phyloP scores from a whole-genome alignment of 1,140 invertebrate species.

The Leptinotarsa defecta region DNA sequence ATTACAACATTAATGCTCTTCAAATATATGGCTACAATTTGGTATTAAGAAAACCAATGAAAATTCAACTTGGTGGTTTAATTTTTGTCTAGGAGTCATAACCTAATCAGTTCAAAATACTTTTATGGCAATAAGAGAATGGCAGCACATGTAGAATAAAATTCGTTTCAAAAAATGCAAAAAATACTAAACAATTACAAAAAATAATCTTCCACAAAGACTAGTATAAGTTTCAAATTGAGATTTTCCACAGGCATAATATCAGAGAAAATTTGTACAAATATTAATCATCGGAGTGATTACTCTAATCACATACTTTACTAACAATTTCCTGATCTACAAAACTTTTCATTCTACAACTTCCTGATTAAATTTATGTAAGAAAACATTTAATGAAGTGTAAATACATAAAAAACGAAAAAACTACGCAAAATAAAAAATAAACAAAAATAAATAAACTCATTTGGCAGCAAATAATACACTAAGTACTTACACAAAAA shows the following conservation, averaged over 20 bases:
- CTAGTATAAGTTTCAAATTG: conserved; percentile 39
- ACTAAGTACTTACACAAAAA: conserved; percentile 9
- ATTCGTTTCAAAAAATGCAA: conserved; percentile 30
- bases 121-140: conserved; percentile 18
- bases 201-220: conserved; percentile 38
- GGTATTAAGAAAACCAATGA: no score
- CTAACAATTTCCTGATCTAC: conserved; percentile 10
- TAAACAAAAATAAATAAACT: conserved; percentile 14
- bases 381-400: conserved; percentile 24
- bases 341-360: conserved; percentile 18
- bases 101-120: not conserved
- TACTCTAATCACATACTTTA: not conserved
- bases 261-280: conserved; percentile 33
- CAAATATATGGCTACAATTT: no score
- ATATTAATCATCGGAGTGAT: conserved; percentile 14
- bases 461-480: conserved; percentile 37
- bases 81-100: no score
- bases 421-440: conserved; percentile 10
- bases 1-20: no score
- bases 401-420: not conserved
- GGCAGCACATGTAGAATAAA: conserved; percentile 32
- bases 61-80: no score
- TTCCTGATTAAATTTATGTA: conserved; percentile 15
- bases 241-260: conserved; percentile 33
- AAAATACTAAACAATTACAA: conserved; percentile 31